Conservation (phyloP, 2,888 invertebrate species). For the Melolontha melolontha region DNA sequence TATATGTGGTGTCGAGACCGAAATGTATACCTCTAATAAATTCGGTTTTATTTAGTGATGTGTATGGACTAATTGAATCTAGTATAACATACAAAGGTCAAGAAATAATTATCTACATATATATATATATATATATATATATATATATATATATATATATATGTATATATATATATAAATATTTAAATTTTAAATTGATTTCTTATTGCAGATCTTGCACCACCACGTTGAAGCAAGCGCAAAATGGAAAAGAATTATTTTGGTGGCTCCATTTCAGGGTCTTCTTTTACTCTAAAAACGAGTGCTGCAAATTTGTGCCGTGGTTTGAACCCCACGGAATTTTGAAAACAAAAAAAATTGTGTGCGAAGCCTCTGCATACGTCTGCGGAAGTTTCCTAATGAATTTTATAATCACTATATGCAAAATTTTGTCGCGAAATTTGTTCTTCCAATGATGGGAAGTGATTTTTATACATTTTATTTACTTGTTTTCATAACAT, state of each 20-base stretch:
- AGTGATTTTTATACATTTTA: constrained; percentile 15
- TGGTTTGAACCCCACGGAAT: constrained; percentile 57
- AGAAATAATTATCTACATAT: too few species aligned
- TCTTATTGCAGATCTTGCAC: constrained; percentile 56
- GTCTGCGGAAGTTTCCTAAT: constrained; percentile 20
- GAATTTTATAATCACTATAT: constrained; percentile 31
- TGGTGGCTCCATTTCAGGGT: constrained; percentile 50
- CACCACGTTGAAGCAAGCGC: constrained; percentile 58
- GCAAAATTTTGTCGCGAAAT: constrained; percentile 20
- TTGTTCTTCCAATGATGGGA: constrained; percentile 8
- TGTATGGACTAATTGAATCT: too few species aligned
- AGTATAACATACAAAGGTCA: too few species aligned
- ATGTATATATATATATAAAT: too few species aligned
- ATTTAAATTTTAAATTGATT: constrained; percentile 18
- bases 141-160: too few species aligned
- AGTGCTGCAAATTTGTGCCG: constrained; percentile 54
- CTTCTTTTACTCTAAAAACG: constrained; percentile 55
- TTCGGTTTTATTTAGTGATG: too few species aligned
- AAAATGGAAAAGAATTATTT: constrained; percentile 44
- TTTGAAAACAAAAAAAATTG: constrained; percentile 38
- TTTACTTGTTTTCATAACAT: constrained; percentile 34
- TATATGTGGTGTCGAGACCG: too few species aligned
- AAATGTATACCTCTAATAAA: too few species aligned
- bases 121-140: too few species aligned
- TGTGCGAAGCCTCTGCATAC: constrained; percentile 24